These are phyloP conservation scores for Melanaphis sacchari DNA, from an alignment of 1,140 invertebrate genomes.

Conservation along the genomic window DNA sequence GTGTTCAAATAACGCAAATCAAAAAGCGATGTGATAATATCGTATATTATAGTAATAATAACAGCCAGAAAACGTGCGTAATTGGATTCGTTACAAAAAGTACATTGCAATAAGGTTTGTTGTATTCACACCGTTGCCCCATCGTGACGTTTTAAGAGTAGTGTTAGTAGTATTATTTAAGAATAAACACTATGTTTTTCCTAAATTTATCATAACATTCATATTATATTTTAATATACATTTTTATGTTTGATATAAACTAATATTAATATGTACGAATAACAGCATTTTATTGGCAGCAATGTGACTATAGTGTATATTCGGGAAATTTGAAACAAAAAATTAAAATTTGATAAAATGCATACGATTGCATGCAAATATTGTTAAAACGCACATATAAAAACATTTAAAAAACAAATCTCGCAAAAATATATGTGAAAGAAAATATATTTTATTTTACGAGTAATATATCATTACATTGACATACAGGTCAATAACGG, in stretches of 20 bases:
- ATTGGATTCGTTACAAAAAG: background rate
- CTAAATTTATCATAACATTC: background rate
- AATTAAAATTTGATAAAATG: background rate
- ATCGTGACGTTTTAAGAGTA: background rate
- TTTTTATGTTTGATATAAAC: no score
- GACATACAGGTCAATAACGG: no score
- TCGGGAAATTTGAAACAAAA: background rate
- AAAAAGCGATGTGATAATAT: background rate
- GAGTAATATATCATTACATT: background rate
- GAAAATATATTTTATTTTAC: background rate
- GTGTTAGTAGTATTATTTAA: background rate
- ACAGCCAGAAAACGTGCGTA: background rate
- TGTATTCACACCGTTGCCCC: background rate
- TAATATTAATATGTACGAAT: no score
- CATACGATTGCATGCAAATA: background rate
- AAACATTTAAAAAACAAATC: background rate
- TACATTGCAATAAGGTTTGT: background rate
- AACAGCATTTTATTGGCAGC: no score
- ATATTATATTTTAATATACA: background rate
- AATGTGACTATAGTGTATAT: no score
- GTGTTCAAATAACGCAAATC: background rate
- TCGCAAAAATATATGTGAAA: background rate
- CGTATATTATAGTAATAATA: background rate
- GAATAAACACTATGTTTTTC: background rate
- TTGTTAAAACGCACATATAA: no score